Base-by-base conservation (phyloP, 2,888 invertebrate genomes). In the Sepioteuthis lessoniana region DNA sequence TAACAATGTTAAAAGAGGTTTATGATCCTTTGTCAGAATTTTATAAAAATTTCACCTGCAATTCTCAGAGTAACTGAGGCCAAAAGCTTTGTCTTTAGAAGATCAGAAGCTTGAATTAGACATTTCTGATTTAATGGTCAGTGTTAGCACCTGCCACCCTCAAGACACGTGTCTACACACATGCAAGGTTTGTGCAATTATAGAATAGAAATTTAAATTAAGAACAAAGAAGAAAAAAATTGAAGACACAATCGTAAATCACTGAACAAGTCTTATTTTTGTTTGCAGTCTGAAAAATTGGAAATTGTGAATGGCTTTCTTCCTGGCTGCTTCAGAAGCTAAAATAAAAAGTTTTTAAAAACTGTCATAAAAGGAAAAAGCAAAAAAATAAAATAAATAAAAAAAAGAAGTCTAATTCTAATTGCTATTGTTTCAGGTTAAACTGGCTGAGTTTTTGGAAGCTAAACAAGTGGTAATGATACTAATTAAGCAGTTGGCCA, bases 401-500 rank as follows among this genome's bases (percentile, higher is more conserved):
- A 55, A 55, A 25, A n/a, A 35, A n/a, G n/a, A 13, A 0, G 3
- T 16, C n/a, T n/a, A n/a, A 35, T n/a, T 76, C 76, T 76, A 76
- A 76, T 76, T 76, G n/a, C 76, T n/a, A 76, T 76, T 76, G 76
- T 76, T 76, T 76, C n/a, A 76, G 76, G 76, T 76, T 76, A 76
- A 76, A 76, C 76, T 76, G 76, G 76, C 76, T 25, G 76, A 76
- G 76, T 76, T 76, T 76, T n/a, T n/a, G n/a, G 16, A 76, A 76
- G n/a, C 76, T 76, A 76, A 76, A 76, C 76, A 76, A 76, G 76
- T n/a, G n/a, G 76, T 76, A 76, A 76, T 76, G 76, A 76, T 76
- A 76, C 76, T 76, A 76, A 76, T 76, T 76, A 76, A 76, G 76
- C 76, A 76, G n/a, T 13, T 76, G 16, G 76, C 19, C n/a, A 76